A percentile compares a stretch with the other conserved stretches of the same genome.
phyloP scores from a whole-genome alignment of 2,113 vertebrate species.

The Pachyramphus minor region DNA sequence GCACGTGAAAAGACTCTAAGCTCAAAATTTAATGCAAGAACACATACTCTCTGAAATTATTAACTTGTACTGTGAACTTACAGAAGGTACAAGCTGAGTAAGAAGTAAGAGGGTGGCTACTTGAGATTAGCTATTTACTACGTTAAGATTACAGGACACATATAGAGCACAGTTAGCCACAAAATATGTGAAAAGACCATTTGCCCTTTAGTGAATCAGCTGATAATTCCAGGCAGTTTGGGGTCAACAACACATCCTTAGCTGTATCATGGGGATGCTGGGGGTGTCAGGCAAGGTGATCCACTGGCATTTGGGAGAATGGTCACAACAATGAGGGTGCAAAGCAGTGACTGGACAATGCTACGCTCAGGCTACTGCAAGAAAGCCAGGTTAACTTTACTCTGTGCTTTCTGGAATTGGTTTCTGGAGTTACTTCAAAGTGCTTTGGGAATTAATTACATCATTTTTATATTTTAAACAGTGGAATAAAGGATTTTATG shows the following conservation, averaged over 20 bases:
- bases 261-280: neutral
- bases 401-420: neutral
- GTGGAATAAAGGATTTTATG: neutral
- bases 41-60: neutral
- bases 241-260: neutral
- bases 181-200: neutral
- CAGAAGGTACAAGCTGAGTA: neutral
- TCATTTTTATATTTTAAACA: neutral
- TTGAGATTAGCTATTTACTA: slow-evolving; percentile 17
- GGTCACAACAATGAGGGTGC: neutral
- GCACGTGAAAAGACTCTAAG: neutral
- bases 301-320: neutral
- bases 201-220: neutral
- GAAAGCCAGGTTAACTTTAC: neutral
- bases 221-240: neutral
- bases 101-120: neutral
- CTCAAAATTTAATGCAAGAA: neutral
- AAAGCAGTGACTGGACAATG: neutral
- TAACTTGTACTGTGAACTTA: neutral
- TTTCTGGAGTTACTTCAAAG: neutral
- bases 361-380: neutral
- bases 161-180: neutral
- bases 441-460: neutral
- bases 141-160: neutral
- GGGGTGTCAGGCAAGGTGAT: rapidly evolving